Percentiles rank a stretch among this genome's conserved stretches.
These are phyloP conservation scores for Eulemur coronatus DNA, from an alignment of 2,797 vertebrate species.

Conservation along the genomic window DNA sequence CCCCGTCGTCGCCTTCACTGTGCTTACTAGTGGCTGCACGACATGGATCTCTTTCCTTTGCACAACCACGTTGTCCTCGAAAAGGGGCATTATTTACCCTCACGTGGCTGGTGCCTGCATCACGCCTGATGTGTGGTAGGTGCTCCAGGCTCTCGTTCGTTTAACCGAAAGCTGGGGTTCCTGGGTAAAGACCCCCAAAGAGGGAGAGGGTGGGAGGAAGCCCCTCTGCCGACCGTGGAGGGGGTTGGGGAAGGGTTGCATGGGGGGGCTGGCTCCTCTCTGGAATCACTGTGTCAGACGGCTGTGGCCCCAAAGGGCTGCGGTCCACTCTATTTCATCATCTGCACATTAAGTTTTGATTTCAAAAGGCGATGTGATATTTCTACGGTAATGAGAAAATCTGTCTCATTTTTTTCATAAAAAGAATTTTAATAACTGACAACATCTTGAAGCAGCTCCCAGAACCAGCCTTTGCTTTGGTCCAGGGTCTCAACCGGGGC, in stretches of 20 bases:
- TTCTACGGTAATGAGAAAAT: background rate
- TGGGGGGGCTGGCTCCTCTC: too few species aligned
- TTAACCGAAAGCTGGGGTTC: background rate
- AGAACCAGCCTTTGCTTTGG: background rate
- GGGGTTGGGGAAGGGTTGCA: background rate
- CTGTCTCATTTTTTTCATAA: background rate
- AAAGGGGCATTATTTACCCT: background rate
- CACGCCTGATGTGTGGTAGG: fast-evolving
- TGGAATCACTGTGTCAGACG: fast-evolving
- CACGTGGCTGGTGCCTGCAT: fast-evolving
- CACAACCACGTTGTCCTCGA: background rate
- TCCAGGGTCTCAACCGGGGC: background rate
- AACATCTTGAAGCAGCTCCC: background rate
- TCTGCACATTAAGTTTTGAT: background rate
- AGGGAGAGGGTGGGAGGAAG: fast-evolving
- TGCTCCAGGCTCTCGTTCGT: background rate
- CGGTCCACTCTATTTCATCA: background rate
- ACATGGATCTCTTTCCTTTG: background rate
- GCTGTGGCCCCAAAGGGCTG: background rate
- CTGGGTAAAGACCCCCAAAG: too few species aligned
- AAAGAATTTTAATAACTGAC: background rate
- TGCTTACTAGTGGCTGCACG: background rate
- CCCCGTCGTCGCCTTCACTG: too few species aligned
- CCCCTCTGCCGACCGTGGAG: background rate
- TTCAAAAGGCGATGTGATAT: background rate